Base-by-base conservation (phyloP, 2,797 vertebrate species). In the Chelidonichthys spinosus region DNA sequence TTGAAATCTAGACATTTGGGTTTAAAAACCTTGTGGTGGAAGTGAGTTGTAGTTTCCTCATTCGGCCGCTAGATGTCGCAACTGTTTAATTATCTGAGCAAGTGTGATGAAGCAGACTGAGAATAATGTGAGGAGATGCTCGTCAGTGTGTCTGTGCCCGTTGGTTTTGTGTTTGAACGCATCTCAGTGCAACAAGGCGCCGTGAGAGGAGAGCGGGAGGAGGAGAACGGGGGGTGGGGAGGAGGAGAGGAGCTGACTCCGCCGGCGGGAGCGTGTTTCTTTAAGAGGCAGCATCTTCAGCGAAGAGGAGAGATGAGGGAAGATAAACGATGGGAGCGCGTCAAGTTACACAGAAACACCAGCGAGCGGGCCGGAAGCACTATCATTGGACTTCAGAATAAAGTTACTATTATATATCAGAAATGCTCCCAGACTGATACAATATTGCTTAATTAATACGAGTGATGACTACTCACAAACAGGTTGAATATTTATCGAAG, bases 251-350 rank as follows among this genome's bases (percentile, higher is more conserved):
- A 46, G 11, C 4, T 36, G 0, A 7, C 1, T 5, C 0, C 4
- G 6, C 0, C 36, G 69, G 37, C 3, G 4, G 6, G 13, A 17
- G 35, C 4, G 52, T 87, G 89, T 89, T 76, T 65, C 90, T 93
- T 93, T 93, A 92, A 93, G 89, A 90, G 69, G 65, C 89, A 88
- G 86, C 85, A 89, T 90, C 86, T 87, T 85, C 9, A 59, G 68
- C 15, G 62, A 70, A 79, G 68, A 68, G 65, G 56, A 74, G 80
- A 81, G 76, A 67, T 50, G 74, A 76, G 63, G 63, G 53, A 60
- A 79, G 86, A 84, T 66, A 72, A 74, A 73, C 63, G 81, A 85
- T 10, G 76, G 66, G 69, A 83, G 81, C 5, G 6, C 7, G 66
- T 86, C 67, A 89, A 90, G 84, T 11, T 66, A 10, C 10, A 60